These are phyloP conservation scores for Cromileptes altivelis DNA, from an alignment of 2,113 vertebrate species.

Conservation along the genomic window DNA sequence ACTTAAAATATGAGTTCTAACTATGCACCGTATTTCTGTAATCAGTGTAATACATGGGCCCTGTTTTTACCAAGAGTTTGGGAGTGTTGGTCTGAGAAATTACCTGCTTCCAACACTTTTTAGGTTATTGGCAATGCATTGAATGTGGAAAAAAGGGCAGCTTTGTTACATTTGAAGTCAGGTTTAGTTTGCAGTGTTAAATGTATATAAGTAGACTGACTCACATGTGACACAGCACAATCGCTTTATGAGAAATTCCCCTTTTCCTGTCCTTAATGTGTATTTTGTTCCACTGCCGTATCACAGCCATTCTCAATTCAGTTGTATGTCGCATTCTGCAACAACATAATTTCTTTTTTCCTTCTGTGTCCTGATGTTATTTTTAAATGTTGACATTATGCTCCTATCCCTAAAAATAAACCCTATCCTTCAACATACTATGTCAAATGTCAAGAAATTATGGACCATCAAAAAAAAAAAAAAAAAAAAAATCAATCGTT, in stretches of 20 bases:
- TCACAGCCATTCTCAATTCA: too few relatives aligned
- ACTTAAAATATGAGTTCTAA: constrained; percentile 5
- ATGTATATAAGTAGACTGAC: background rate
- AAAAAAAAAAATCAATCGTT: background rate
- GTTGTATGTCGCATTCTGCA: background rate
- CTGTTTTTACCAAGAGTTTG: background rate
- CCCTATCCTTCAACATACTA: background rate
- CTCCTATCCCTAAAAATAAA: background rate
- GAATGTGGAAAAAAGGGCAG: background rate
- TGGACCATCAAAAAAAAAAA: background rate
- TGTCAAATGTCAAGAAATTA: background rate
- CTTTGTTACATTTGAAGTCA: background rate
- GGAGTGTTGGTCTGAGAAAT: background rate
- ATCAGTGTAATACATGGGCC: background rate
- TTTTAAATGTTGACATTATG: background rate
- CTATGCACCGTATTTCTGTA: background rate
- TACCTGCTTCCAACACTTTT: background rate
- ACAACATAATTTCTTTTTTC: background rate
- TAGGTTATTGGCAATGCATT: background rate
- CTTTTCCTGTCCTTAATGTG: too few relatives aligned
- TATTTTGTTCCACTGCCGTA: too few relatives aligned
- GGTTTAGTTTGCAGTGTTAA: background rate
- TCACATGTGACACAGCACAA: background rate
- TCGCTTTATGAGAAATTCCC: too few relatives aligned
- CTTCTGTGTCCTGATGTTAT: background rate